Conservation (phyloP, 53 echinoderm and acorn worm genomes). For the Arbacia lixula region DNA sequence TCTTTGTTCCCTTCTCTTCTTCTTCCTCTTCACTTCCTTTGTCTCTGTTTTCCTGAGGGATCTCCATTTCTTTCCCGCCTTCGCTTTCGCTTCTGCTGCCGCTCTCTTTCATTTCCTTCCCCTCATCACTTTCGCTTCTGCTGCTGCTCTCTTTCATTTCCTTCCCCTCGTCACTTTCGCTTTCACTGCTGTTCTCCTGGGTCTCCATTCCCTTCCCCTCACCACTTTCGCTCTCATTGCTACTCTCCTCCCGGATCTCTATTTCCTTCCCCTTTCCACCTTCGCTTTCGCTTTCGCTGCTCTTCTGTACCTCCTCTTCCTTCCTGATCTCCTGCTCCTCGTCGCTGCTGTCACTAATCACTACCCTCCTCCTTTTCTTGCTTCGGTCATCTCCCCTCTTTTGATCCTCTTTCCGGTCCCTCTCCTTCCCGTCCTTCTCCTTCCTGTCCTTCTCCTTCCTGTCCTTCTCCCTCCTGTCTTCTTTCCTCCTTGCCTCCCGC, state of each 20-base stretch:
- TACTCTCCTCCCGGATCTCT: background rate
- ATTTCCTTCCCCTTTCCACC: too few species aligned
- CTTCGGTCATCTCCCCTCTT: too few species aligned
- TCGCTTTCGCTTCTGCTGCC: background rate
- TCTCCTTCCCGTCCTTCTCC: too few species aligned
- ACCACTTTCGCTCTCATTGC: background rate
- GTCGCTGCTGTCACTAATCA: too few species aligned
- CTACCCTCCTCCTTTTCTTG: too few species aligned
- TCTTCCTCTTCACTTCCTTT: background rate
- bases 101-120: background rate
- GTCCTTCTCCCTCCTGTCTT: too few species aligned
- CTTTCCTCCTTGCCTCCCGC: too few species aligned
- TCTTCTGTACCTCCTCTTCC: background rate
- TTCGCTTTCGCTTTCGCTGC: background rate
- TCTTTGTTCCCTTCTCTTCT: background rate
- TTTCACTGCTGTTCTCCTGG: background rate
- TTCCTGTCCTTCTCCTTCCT: too few species aligned
- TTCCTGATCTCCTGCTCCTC: too few species aligned
- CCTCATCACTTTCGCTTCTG: too few species aligned
- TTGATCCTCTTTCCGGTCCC: too few species aligned
- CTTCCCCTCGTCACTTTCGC: background rate
- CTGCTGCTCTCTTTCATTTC: background rate
- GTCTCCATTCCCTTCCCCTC: background rate
- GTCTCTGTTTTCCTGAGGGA: background rate
- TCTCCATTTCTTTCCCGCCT: background rate